These are phyloP conservation scores for Melinaea menophilus DNA, from an alignment of 2,888 invertebrate genomes.

Conservation along the genomic window DNA sequence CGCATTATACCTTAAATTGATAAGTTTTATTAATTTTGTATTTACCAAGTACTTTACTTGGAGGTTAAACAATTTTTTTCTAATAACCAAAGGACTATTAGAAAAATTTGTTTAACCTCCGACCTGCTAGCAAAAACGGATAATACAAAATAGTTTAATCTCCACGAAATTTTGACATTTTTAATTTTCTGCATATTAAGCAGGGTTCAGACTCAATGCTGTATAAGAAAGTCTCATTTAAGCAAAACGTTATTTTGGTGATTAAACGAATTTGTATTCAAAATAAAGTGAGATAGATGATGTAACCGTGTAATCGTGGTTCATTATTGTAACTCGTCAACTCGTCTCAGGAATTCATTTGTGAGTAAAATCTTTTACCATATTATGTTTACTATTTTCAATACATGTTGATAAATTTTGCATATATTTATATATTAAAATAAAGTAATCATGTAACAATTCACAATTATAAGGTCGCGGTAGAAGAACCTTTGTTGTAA, in stretches of 20 bases:
- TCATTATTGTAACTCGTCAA: constrained; percentile 53
- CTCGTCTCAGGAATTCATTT: constrained; percentile 50
- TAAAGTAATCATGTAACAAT: too few relatives aligned
- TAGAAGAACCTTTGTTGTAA: too few relatives aligned
- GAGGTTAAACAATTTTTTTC: too few relatives aligned
- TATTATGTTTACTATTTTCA: constrained; percentile 45
- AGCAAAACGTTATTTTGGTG: constrained; percentile 52
- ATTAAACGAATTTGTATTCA: constrained; percentile 37
- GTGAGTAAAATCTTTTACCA: constrained; percentile 48
- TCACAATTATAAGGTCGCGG: too few relatives aligned
- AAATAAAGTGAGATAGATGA: constrained; percentile 35
- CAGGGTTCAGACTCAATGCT: constrained; percentile 58
- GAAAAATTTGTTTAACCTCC: constrained; percentile 43
- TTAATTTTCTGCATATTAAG: constrained; percentile 66
- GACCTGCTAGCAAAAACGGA: constrained; percentile 48
- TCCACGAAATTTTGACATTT: constrained; percentile 53
- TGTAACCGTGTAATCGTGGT: constrained; percentile 44
- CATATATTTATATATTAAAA: neutral
- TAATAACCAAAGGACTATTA: too few relatives aligned
- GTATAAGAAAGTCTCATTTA: constrained; percentile 50
- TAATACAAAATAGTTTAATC: constrained; percentile 46
- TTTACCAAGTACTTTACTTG: constrained; percentile 24
- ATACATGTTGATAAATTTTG: constrained; percentile 39
- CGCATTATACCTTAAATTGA: constrained; percentile 5
- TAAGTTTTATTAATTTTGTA: constrained; percentile 25